A percentile compares a stretch with the other conserved stretches of the same genome.
These are phyloP conservation scores for Drosophila niveifrons DNA, from an alignment of 2,888 invertebrate species.

Conservation along the genomic window DNA sequence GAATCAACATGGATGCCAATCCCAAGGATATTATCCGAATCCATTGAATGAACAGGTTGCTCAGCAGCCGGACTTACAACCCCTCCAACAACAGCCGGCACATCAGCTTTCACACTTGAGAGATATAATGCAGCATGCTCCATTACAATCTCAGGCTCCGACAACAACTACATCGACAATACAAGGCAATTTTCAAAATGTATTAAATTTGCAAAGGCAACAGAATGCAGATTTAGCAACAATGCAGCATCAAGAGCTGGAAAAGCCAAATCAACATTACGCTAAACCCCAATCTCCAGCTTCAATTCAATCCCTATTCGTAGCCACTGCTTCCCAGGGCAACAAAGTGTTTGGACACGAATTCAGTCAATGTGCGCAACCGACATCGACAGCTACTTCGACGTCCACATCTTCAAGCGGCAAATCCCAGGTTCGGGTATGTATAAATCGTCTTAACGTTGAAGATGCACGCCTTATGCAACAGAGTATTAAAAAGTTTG, in stretches of 20 bases:
- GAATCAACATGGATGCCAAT: conserved; percentile 60
- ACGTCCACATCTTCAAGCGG: conserved; percentile 73
- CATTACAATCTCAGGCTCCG: conserved; percentile 39
- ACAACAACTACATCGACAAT: conserved; percentile 58
- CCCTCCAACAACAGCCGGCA: conserved; percentile 43
- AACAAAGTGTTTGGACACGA: conserved; percentile 51
- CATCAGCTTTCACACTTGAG: conserved; percentile 31
- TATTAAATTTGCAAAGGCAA: conserved; percentile 73
- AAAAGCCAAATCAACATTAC: conserved; percentile 51
- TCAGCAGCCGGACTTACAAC: conserved; percentile 39
- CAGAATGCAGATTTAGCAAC: conserved; percentile 52
- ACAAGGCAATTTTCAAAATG: conserved; percentile 78
- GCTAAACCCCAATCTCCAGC: conserved; percentile 17
- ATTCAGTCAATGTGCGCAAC: conserved; percentile 86
- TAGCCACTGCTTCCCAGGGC: conserved; percentile 26
- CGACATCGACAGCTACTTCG: conserved; percentile 62
- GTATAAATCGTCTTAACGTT: conserved; percentile 84
- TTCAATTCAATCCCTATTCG: conserved; percentile 21
- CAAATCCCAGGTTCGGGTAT: conserved; percentile 84
- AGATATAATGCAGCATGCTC: conserved; percentile 27
- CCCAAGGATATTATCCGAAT: conserved; percentile 32
- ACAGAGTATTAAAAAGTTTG: conserved; percentile 88
- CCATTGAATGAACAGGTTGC: conserved; percentile 42
- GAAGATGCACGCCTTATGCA: conserved; percentile 88
- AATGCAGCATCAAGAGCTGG: conserved; percentile 41